Conservation (phyloP, 2,888 invertebrate genomes). For the Meteorus cinctellus region DNA sequence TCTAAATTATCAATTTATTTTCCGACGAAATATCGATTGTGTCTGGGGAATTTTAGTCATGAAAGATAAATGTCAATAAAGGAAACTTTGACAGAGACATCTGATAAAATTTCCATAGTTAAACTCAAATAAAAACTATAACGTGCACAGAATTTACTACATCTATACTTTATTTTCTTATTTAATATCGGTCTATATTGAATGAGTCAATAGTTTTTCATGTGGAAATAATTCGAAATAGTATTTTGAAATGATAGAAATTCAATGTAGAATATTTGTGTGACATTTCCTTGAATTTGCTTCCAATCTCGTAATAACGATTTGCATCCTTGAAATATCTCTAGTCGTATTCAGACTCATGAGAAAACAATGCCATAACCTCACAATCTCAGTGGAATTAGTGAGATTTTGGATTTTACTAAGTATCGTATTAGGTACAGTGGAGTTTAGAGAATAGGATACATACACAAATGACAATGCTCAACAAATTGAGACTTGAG, state of each 20-base stretch:
- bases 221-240: background rate
- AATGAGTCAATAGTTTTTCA: background rate
- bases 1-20: background rate
- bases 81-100: background rate
- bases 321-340: background rate
- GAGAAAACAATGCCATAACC: background rate
- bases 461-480: background rate
- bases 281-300: background rate
- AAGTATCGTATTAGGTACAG: background rate
- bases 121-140: background rate
- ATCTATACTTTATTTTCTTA: background rate
- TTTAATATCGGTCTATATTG: background rate
- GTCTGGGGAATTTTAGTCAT: background rate
- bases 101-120: background rate
- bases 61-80: conserved; percentile 2
- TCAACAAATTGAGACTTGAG: background rate
- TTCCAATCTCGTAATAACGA: background rate
- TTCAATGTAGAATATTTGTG: background rate
- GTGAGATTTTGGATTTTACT: background rate
- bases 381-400: background rate
- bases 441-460: background rate
- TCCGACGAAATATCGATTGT: background rate
- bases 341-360: background rate
- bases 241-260: background rate
- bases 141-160: background rate